Evolutionary conservation across 2,888 invertebrate genomes (phyloP).

Genomic region (Megamerina dolium): DNA sequence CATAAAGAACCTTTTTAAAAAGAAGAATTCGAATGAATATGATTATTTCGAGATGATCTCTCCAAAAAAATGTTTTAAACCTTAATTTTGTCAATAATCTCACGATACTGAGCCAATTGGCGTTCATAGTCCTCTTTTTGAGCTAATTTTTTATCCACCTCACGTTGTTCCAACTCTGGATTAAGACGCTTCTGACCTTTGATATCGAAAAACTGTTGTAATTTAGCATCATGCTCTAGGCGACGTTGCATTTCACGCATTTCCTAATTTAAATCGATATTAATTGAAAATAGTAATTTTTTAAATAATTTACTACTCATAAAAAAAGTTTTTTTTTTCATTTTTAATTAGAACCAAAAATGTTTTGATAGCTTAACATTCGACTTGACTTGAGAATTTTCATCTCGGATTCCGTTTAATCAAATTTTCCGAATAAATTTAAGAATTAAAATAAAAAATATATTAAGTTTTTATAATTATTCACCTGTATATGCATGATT

Average conservation of each 20-base stretch:
- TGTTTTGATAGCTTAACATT: too few relatives aligned
- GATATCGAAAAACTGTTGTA: slow-evolving; percentile 77
- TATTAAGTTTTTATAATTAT: neutral
- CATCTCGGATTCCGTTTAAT: too few relatives aligned
- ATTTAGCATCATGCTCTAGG: slow-evolving; percentile 76
- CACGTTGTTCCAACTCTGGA: slow-evolving; percentile 67
- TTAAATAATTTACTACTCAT: too few relatives aligned
- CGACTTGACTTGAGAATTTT: too few relatives aligned
- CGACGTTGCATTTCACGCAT: slow-evolving; percentile 82
- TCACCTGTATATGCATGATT: slow-evolving; percentile 56
- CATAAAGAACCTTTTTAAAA: slow-evolving; percentile 48
- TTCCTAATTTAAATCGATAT: too few relatives aligned
- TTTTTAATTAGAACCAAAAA: too few relatives aligned
- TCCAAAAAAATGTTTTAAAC: slow-evolving; percentile 41
- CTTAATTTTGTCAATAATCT: slow-evolving; percentile 70
- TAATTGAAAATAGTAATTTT: too few relatives aligned
- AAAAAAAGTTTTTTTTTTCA: too few relatives aligned
- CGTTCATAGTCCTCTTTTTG: slow-evolving; percentile 64
- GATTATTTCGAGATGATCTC: too few relatives aligned
- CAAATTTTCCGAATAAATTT: neutral
- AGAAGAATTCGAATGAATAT: too few relatives aligned
- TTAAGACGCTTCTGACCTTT: slow-evolving; percentile 76
- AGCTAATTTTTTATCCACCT: slow-evolving; percentile 62
- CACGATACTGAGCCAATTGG: slow-evolving; percentile 65
- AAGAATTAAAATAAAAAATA: neutral